Conservation (phyloP, 2,888 invertebrate genomes). For the Agrochola litura region DNA sequence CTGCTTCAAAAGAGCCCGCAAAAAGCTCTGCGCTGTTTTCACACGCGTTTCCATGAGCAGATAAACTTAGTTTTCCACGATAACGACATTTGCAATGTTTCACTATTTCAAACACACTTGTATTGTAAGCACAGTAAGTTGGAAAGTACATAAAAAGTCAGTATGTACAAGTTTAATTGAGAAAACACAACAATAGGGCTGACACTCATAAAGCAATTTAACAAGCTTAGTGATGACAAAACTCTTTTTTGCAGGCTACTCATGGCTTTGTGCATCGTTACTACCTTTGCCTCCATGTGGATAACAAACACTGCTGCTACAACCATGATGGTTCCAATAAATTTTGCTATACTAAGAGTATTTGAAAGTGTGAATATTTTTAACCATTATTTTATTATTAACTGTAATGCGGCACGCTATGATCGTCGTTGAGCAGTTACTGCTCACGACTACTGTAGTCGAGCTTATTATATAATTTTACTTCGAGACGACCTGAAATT, state of each 20-base stretch:
- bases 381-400: background rate
- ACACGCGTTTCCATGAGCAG: too few relatives aligned
- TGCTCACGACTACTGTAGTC: too few relatives aligned
- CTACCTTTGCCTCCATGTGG: conserved; percentile 98
- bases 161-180: background rate
- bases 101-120: too few relatives aligned
- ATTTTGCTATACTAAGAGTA: conserved; percentile 94
- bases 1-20: too few relatives aligned
- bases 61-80: too few relatives aligned
- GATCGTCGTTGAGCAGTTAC: background rate
- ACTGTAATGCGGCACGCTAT: background rate
- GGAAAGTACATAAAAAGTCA: too few relatives aligned
- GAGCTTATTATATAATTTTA: too few relatives aligned
- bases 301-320: conserved; percentile 97
- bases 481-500: too few relatives aligned
- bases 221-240: background rate
- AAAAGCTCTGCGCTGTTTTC: too few relatives aligned
- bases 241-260: conserved; percentile 90
- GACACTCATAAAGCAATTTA: background rate
- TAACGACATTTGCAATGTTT: too few relatives aligned
- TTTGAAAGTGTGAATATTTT: conserved; percentile 91
- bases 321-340: conserved; percentile 97
- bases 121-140: too few relatives aligned
- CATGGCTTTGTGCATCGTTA: conserved; percentile 94
- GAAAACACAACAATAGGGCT: background rate